Base-by-base conservation (phyloP, 37 sponge, comb jelly and placozoan species). In the Halichondria panicea region DNA sequence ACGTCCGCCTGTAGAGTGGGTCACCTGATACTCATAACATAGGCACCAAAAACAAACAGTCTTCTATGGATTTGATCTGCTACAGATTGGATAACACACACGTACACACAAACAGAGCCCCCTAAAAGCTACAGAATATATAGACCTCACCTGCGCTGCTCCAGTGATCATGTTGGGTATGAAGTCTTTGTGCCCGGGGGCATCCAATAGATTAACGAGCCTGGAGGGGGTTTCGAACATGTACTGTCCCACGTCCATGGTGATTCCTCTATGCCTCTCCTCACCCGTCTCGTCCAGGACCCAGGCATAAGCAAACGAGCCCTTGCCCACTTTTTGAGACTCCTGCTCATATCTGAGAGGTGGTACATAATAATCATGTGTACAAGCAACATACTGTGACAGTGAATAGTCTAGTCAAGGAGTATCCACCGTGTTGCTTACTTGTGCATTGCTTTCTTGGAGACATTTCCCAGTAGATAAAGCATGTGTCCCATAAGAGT, bases 401-500 rank as follows among this genome's bases (percentile, higher is more conserved):
- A 48, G 50, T 48, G 13, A 48, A 18, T 48, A 13, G 9, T 48
- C 13, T 13, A 48, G 13, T 18, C 50, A 48, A 13, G 13, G 13
- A 48, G 13, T 9, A 18, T 48, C 9, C 13, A 18, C 50, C 9
- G 50, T 48, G 13, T 48, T 48, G 50, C 88, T 79, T 76, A 90
- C 89, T 98, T 98, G 84, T 95, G 95, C 90, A 95, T 89, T n/a
- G 78, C 68, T 44, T 75, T 89, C 81, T 98, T 87, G 30, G 82
- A 74, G 58, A 99, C 94, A 15, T 78, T 64, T 52, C 99, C 99
- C 35, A 95, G 71, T 0, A 83, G 83, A 67, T 78, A 91, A 11
- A 99, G 88, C 11, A 99, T 68, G 55, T 99, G 99, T 21, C 99
- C 99, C 99, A 99, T 95, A 31, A 99, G 81, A 1, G 99, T 99